Conservation (phyloP, 2,888 invertebrate species). For the Hylaea fasciaria region DNA sequence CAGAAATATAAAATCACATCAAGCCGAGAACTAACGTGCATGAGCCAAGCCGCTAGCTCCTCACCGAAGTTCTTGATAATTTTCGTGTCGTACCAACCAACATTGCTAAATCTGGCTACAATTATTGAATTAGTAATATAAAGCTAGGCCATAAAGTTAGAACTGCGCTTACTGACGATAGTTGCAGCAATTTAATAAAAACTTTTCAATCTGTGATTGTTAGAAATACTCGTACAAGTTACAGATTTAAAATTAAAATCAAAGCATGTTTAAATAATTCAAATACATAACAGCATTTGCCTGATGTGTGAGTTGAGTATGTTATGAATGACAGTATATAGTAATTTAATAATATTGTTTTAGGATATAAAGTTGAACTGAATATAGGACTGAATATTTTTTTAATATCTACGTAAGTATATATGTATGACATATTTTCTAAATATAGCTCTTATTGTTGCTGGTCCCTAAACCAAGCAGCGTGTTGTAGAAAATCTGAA, state of each 20-base stretch:
- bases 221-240: background rate
- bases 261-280: conserved; percentile 48
- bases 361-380: background rate
- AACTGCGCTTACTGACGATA: no score
- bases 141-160: no score
- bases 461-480: conserved; percentile 8
- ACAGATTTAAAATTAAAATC: conserved; percentile 22
- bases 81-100: no score
- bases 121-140: no score
- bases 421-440: no score
- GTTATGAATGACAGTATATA: conserved; percentile 13
- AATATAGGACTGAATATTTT: background rate
- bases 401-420: no score
- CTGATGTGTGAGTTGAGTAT: conserved; percentile 34
- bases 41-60: no score
- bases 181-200: no score
- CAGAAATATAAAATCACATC: no score
- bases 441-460: background rate
- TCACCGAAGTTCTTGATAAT: no score
- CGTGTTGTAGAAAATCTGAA: background rate
- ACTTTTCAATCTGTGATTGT: background rate
- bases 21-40: no score
- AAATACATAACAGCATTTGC: conserved; percentile 51
- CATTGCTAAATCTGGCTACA: no score
- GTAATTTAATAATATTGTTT: conserved; percentile 4